These are phyloP conservation scores for Galerucella pusilla DNA, from an alignment of 2,888 invertebrate genomes.

Conservation along the genomic window DNA sequence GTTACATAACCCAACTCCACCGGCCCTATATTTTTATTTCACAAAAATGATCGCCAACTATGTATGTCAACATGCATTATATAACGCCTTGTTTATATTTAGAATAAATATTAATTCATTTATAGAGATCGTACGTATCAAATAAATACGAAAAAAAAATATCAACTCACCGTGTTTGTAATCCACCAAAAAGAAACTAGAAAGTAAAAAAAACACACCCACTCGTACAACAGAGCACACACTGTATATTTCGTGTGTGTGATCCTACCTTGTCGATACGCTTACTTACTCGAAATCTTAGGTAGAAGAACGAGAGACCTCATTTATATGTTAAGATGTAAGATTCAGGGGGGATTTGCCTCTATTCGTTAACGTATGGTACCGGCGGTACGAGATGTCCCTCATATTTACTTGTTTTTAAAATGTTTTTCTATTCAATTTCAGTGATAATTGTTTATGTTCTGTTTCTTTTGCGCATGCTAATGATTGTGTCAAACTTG, in stretches of 20 bases:
- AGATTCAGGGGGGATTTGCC: conserved; percentile 44
- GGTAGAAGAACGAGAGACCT: conserved; percentile 50
- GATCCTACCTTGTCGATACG: conserved; percentile 50
- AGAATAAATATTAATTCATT: conserved; percentile 11
- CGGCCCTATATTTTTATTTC: not conserved
- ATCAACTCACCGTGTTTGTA: conserved; percentile 46
- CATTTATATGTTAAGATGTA: conserved; percentile 48
- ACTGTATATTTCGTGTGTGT: conserved; percentile 36
- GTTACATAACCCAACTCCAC: not conserved
- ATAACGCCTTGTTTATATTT: not conserved
- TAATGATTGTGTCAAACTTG: too few relatives aligned
- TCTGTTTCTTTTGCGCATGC: too few relatives aligned
- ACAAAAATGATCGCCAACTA: not conserved
- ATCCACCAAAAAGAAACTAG: conserved; percentile 45
- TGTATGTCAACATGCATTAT: conserved; percentile 3
- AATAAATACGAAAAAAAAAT: conserved; percentile 11
- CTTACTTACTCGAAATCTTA: conserved; percentile 52
- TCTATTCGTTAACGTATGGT: conserved; percentile 22
- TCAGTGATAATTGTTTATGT: too few relatives aligned
- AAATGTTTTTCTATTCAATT: too few relatives aligned
- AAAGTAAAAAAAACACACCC: conserved; percentile 50
- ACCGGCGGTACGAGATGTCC: conserved; percentile 6
- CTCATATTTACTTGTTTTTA: too few relatives aligned
- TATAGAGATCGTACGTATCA: conserved; percentile 7
- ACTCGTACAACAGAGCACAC: conserved; percentile 46